Evolutionary conservation across 2,113 vertebrate genomes (phyloP).

Genomic region (Ameiurus melas): DNA sequence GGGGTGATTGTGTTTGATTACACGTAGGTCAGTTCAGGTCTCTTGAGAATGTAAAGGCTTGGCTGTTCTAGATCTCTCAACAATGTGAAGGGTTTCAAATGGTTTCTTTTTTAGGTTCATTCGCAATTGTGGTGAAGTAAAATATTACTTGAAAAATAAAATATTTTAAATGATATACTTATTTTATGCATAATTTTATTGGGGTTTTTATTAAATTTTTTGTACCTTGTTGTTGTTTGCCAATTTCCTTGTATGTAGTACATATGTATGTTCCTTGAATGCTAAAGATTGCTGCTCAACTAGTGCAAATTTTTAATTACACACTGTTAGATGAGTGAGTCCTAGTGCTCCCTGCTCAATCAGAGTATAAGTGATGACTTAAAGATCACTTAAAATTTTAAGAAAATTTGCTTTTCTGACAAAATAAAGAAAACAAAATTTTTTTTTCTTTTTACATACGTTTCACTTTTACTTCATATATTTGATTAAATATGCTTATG

Average conservation of each 20-base stretch:
- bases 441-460: not conserved
- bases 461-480: not conserved
- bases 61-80: slow-evolving; percentile 56
- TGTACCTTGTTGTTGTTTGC: slow-evolving; percentile 17
- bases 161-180: slow-evolving; percentile 26
- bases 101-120: slow-evolving; percentile 23
- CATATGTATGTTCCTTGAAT: not conserved
- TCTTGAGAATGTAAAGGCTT: slow-evolving; percentile 70
- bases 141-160: slow-evolving; percentile 19
- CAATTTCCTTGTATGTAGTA: slow-evolving; percentile 18
- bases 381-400: too few relatives aligned
- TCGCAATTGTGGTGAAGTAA: slow-evolving; percentile 51
- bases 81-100: slow-evolving; percentile 40
- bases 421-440: not conserved
- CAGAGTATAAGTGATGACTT: not conserved
- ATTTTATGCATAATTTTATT: slow-evolving; percentile 32
- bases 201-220: not conserved
- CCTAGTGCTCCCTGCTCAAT: not conserved
- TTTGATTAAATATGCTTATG: not conserved
- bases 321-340: not conserved
- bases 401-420: not conserved
- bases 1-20: not conserved
- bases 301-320: not conserved
- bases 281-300: slow-evolving; percentile 4
- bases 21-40: slow-evolving; percentile 49